A percentile compares a stretch with the other conserved stretches of the same genome.
Conservation (phyloP, 2,888 invertebrate species). For the Rhingia rostrata region DNA sequence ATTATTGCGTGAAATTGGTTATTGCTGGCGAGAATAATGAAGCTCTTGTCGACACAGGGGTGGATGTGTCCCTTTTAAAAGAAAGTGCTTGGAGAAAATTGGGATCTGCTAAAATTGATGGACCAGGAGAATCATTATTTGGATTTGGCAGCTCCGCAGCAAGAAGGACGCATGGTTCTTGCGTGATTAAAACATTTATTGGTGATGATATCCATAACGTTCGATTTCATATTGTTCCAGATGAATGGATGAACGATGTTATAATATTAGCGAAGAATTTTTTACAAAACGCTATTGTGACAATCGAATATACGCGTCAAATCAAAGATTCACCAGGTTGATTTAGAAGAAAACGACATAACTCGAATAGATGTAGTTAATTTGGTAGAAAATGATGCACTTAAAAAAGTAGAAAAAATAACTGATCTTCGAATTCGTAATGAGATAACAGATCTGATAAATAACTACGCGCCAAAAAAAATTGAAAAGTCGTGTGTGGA, state of each 20-base stretch:
- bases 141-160: constrained; percentile 28
- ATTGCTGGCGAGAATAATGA: constrained; percentile 27
- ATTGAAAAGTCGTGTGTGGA: no score
- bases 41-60: constrained; percentile 27
- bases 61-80: constrained; percentile 34
- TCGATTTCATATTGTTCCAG: constrained; percentile 42
- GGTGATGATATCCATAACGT: constrained; percentile 3
- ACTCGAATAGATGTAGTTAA: no score
- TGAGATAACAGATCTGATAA: no score
- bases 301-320: no score
- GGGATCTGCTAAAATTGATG: constrained; percentile 17
- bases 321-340: no score
- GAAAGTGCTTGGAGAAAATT: constrained; percentile 27
- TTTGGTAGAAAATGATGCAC: no score
- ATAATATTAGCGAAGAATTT: constrained; percentile 44
- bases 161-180: constrained; percentile 34
- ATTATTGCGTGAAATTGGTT: constrained; percentile 5
- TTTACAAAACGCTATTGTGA: constrained; percentile 9
- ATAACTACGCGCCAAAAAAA: no score
- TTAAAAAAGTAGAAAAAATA: no score
- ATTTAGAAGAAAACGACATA: no score
- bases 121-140: constrained; percentile 16
- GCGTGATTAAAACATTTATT: background rate
- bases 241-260: constrained; percentile 26
- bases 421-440: no score